Conservation (phyloP, 92 coral and sea anemone species). For the Actinernus sp. region DNA sequence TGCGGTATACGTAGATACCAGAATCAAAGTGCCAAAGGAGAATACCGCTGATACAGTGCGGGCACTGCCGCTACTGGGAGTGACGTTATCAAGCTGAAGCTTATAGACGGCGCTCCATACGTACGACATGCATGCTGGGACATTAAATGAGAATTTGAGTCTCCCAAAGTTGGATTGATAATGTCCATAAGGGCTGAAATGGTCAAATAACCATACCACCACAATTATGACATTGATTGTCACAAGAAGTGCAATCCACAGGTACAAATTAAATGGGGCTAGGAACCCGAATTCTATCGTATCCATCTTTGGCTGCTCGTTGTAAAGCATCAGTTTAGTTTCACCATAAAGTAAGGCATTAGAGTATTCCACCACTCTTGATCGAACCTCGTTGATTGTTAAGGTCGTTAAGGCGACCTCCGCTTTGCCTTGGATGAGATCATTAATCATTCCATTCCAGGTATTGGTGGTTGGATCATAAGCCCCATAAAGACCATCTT, state of each 20-base stretch:
- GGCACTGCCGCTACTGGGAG: conserved; percentile 66
- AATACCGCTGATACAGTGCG: conserved; percentile 71
- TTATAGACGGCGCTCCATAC: conserved; percentile 74
- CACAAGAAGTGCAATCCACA: conserved; percentile 61
- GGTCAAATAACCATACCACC: conserved; percentile 65
- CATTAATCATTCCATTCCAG: conserved; percentile 89
- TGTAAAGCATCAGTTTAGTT: conserved; percentile 62
- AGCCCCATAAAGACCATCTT: conserved; percentile 76
- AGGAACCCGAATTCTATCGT: conserved; percentile 60
- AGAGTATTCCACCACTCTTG: conserved; percentile 77
- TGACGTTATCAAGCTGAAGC: conserved; percentile 69
- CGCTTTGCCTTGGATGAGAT: conserved; percentile 70
- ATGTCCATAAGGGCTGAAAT: conserved; percentile 58
- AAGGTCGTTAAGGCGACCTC: conserved; percentile 77
- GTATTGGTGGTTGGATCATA: conserved; percentile 53
- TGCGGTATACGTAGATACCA: conserved; percentile 70
- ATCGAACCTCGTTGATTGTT: conserved; percentile 68
- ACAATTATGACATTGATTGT: conserved; percentile 31
- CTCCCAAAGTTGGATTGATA: conserved; percentile 14
- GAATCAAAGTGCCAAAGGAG: conserved; percentile 61
- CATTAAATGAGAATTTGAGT: conserved; percentile 14
- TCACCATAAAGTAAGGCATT: conserved; percentile 78
- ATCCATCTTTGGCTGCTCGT: conserved; percentile 4
- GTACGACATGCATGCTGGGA: conserved; percentile 74
- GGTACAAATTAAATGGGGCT: conserved; percentile 46